These are phyloP conservation scores for Bellardia pandia DNA, from an alignment of 2,888 invertebrate species.

Conservation along the genomic window DNA sequence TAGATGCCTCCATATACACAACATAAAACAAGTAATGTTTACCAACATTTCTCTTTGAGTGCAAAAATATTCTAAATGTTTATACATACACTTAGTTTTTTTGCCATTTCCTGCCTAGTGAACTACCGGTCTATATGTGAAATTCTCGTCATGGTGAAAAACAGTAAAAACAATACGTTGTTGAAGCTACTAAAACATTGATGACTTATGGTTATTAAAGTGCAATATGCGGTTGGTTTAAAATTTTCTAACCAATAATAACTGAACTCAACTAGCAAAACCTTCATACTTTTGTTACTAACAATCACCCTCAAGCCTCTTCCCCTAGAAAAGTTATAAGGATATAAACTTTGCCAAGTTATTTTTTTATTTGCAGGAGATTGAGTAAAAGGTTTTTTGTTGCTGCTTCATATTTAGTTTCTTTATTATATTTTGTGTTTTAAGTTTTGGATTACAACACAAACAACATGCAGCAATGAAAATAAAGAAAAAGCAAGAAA, in stretches of 20 bases:
- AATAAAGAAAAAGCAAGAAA: constrained; percentile 6
- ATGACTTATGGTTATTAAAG: constrained; percentile 69
- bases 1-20: too few relatives aligned
- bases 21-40: not conserved
- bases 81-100: constrained; percentile 16
- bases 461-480: not conserved
- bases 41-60: constrained; percentile 11
- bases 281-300: constrained; percentile 25
- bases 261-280: constrained; percentile 31
- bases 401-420: constrained; percentile 36
- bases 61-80: constrained; percentile 15
- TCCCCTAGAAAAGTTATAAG: not conserved
- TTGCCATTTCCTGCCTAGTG: constrained; percentile 44
- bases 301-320: not conserved
- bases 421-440: constrained; percentile 39
- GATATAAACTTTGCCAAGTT: constrained; percentile 39
- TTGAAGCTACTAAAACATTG: constrained; percentile 60
- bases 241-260: constrained; percentile 56
- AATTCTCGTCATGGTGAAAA: not conserved
- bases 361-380: constrained; percentile 17
- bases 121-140: not conserved
- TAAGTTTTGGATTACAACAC: constrained; percentile 62
- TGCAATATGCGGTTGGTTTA: constrained; percentile 63
- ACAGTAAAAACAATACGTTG: constrained; percentile 30
- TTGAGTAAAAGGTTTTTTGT: constrained; percentile 46